Conservation (phyloP, 2,113 vertebrate species). For the Cryptotis parvus region DNA sequence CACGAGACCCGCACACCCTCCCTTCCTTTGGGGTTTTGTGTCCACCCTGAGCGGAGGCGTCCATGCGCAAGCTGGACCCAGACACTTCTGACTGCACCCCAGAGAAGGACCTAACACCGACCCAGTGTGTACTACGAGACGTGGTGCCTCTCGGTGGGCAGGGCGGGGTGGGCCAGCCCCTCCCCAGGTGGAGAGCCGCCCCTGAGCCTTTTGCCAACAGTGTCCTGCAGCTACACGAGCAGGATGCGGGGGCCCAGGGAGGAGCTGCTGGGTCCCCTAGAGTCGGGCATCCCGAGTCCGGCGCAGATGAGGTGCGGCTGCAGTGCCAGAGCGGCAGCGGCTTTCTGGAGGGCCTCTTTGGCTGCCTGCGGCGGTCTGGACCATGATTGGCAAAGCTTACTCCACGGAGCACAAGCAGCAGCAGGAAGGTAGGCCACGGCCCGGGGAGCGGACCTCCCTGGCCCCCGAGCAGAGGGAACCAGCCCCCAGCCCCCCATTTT, state of each 20-base stretch:
- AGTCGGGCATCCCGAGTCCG: slow-evolving; percentile 80
- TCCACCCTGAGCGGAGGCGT: slow-evolving; percentile 91
- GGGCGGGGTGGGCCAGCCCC: slow-evolving; percentile 85
- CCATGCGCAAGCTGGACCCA: slow-evolving; percentile 91
- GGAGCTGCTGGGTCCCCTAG: slow-evolving; percentile 78
- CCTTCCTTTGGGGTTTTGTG: slow-evolving; percentile 93
- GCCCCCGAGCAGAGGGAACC: neutral
- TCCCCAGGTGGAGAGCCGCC: slow-evolving; percentile 91
- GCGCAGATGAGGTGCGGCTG: slow-evolving; percentile 87
- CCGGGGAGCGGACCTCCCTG: neutral
- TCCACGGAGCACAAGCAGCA: slow-evolving; percentile 95
- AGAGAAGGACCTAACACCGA: slow-evolving; percentile 95
- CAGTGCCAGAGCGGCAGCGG: slow-evolving; percentile 93
- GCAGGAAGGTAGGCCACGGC: slow-evolving; percentile 90
- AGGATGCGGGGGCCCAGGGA: slow-evolving; percentile 84
- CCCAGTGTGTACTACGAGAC: slow-evolving; percentile 96
- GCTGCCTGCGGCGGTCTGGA: slow-evolving; percentile 96
- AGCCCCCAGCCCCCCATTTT: neutral
- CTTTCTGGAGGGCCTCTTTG: slow-evolving; percentile 96
- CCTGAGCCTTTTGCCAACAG: slow-evolving; percentile 94
- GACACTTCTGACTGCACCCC: slow-evolving; percentile 94
- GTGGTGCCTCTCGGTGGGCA: slow-evolving; percentile 92
- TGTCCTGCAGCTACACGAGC: slow-evolving; percentile 93
- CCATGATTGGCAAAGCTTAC: slow-evolving; percentile 97
- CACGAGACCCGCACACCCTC: slow-evolving; percentile 94